A percentile compares a stretch with the other conserved stretches of the same genome.
Conservation (phyloP, 1,140 invertebrate genomes). For the Drosophila mauritiana region DNA sequence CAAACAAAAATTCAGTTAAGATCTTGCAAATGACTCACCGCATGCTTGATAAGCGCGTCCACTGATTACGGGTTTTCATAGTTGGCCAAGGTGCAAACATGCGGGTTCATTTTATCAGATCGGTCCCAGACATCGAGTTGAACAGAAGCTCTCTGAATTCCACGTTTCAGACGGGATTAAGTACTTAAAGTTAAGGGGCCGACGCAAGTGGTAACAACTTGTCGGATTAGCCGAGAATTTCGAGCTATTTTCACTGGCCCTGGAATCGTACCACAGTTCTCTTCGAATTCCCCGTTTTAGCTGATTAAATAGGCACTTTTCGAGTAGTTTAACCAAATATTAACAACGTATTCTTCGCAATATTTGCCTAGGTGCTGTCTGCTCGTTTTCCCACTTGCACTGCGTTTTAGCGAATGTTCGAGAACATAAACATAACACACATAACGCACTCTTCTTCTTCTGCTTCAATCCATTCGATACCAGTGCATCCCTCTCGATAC, state of each 20-base stretch:
- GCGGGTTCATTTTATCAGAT: slow-evolving; percentile 8
- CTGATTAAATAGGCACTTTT: not conserved
- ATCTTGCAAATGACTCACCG: slow-evolving; percentile 69
- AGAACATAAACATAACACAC: slow-evolving; percentile 46
- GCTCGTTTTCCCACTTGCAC: slow-evolving; percentile 20
- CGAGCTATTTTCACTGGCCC: no score
- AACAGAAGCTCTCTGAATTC: not conserved
- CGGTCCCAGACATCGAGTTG: not conserved
- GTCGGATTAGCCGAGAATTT: not conserved
- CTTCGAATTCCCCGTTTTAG: not conserved
- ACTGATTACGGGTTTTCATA: slow-evolving; percentile 37
- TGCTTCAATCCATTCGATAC: slow-evolving; percentile 9
- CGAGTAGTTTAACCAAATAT: slow-evolving; percentile 17
- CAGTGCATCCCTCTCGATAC: slow-evolving; percentile 3
- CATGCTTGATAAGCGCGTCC: slow-evolving; percentile 63
- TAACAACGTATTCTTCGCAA: slow-evolving; percentile 5
- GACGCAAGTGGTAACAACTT: slow-evolving; percentile 1
- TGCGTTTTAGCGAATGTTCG: slow-evolving; percentile 41
- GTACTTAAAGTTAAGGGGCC: not conserved
- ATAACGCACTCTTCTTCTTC: slow-evolving; percentile 37
- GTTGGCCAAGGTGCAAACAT: slow-evolving; percentile 14
- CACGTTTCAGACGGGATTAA: not conserved
- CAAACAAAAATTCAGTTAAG: slow-evolving; percentile 46
- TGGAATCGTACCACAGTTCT: not conserved
- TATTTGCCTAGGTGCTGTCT: slow-evolving; percentile 27